Conservation (phyloP, 2,888 invertebrate species). For the Pyrrhia umbra region DNA sequence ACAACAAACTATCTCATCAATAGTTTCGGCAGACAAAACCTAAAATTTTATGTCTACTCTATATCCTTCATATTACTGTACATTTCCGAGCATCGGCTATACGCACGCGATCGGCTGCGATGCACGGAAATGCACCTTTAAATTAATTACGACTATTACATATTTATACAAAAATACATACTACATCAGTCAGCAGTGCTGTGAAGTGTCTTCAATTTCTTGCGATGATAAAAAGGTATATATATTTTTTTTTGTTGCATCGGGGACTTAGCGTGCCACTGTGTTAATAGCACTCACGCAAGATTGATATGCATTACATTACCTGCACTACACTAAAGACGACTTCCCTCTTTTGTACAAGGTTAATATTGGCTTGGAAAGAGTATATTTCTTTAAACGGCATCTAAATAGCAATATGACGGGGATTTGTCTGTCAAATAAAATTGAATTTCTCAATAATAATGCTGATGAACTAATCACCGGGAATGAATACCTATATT, state of each 20-base stretch:
- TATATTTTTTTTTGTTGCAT: conserved; percentile 54
- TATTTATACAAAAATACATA: conserved; percentile 23
- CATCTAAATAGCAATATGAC: background rate
- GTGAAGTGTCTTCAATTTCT: conserved; percentile 38
- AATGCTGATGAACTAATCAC: too few species aligned
- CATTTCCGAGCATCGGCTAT: too few species aligned
- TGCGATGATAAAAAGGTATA: conserved; percentile 59
- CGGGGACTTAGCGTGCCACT: conserved; percentile 48
- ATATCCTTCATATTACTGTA: too few species aligned
- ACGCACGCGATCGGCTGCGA: too few species aligned
- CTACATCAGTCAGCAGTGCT: conserved; percentile 1
- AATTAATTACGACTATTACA: background rate
- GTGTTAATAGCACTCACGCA: conserved; percentile 40
- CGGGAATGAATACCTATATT: too few species aligned
- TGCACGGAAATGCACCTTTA: too few species aligned
- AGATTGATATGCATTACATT: conserved; percentile 44
- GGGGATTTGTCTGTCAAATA: background rate
- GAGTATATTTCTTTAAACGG: background rate
- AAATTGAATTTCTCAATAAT: background rate
- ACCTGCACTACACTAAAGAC: conserved; percentile 9
- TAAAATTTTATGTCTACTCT: too few species aligned
- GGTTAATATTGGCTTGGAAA: conserved; percentile 11
- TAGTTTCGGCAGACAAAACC: too few species aligned
- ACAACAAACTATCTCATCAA: too few species aligned
- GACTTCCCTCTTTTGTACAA: conserved; percentile 31